Evolutionary conservation across 2,113 vertebrate genomes (phyloP).

Genomic region (Gallinago paraguaiae): DNA sequence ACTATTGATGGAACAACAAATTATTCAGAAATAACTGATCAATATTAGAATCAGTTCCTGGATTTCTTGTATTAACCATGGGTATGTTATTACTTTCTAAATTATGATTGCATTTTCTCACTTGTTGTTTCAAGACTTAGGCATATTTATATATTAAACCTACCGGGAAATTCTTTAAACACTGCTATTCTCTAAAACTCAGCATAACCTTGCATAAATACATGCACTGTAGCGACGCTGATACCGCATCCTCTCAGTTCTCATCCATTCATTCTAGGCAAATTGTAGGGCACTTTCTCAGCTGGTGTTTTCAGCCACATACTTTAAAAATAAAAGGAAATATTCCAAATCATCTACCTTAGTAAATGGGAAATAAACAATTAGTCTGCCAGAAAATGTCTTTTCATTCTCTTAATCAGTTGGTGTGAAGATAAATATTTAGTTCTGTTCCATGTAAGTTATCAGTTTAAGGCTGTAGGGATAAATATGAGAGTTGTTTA

Average conservation of each 20-base stretch:
- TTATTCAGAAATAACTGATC: conserved; percentile 70
- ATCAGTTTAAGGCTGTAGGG: not conserved
- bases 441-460: not conserved
- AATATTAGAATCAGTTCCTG: conserved; percentile 49
- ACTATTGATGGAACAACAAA: conserved; percentile 71
- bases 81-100: conserved; percentile 37
- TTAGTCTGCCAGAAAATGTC: not conserved
- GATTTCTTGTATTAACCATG: not conserved
- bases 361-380: not conserved
- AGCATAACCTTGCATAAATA: not conserved
- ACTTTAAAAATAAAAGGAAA: not conserved
- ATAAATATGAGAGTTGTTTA: not conserved
- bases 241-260: not conserved
- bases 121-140: not conserved
- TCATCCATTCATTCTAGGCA: not conserved
- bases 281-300: not conserved
- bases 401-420: not conserved
- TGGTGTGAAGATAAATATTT: not conserved
- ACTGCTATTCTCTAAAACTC: not conserved
- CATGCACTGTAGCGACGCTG: not conserved
- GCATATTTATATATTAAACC: not conserved
- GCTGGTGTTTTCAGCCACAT: not conserved
- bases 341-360: not conserved
- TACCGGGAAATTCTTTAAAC: not conserved
- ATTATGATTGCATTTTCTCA: conserved; percentile 5